Evolutionary conservation across 2,888 invertebrate species (phyloP).

Genomic region (Chloromyia formosa): DNA sequence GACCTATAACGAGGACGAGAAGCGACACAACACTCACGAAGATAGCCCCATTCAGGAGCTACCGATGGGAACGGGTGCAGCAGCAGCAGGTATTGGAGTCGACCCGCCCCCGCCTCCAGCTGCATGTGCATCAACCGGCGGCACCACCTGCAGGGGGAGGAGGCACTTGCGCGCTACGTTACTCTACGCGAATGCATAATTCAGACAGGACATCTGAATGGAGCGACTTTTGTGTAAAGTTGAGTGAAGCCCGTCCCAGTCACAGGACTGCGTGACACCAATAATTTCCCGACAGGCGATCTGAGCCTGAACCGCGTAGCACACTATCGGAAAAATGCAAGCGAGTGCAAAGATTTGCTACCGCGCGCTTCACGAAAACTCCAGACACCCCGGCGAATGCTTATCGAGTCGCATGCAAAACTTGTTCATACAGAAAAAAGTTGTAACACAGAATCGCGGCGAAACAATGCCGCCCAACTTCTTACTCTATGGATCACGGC

Average conservation of each 20-base stretch:
- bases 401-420: background rate
- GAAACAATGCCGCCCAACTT: background rate
- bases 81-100: slow-evolving; percentile 13
- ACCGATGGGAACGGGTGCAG: slow-evolving; percentile 20
- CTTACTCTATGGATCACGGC: no score
- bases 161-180: slow-evolving; percentile 36
- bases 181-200: slow-evolving; percentile 33
- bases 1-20: background rate
- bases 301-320: background rate
- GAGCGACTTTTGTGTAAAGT: background rate
- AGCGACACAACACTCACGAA: background rate
- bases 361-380: background rate
- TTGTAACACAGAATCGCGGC: background rate
- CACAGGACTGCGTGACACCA: background rate
- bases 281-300: background rate
- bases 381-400: slow-evolving; percentile 35
- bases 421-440: background rate
- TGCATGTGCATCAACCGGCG: slow-evolving; percentile 36
- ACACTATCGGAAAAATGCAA: background rate
- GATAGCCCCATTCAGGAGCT: slow-evolving; percentile 8
- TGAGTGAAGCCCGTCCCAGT: background rate
- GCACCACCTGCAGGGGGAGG: slow-evolving; percentile 7
- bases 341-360: background rate
- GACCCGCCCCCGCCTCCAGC: background rate
- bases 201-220: slow-evolving; percentile 18